Evolutionary conservation across 2,113 vertebrate species (phyloP), one percentile per base, ranked within the genome.

Genomic region (Melozone crissalis): DNA sequence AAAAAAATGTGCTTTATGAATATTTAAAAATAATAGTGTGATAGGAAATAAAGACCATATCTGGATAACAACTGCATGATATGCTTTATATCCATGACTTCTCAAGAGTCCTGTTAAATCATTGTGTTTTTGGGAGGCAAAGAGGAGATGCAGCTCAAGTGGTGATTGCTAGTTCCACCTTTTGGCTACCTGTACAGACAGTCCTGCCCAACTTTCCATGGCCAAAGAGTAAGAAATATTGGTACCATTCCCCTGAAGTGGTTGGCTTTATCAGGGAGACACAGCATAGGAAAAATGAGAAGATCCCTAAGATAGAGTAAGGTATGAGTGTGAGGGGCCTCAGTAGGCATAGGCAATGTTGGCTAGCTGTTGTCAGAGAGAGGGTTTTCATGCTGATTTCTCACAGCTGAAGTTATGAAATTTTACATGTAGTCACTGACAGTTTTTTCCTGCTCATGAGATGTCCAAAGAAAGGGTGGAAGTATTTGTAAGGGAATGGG

Each of bases 281-380:
- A 22, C 2, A 62, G 26, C 15, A 62, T 9, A 74, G 17, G 12
- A 28, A 47, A 86, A 84, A 66, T 9, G 3, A 51, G 52, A 47
- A n/a, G 5, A 55, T 66, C 87, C 5, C 28, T 55, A 39, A 87
- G 13, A 31, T 19, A 82, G 47, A 43, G 5, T n/a, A 46, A 65
- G 31, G 5, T 21, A 15, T 1, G 1, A 0, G 28, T 69, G 27
- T 28, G n/a, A 52, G 0, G 1, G 30, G 12, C 44, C 24, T 15
- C 8, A 11, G 16, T 51, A 8, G 0, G 22, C 27, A 39, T 26
- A 13, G 6, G 30, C 23, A 20, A 30, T 23, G 9, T 12, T 28
- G 44, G 21, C 10, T 46, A 35, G 28, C 8, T 61, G 3, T 39
- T 73, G 5, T 46, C 24, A 24, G 37, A 24, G 43, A 58, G 23